Percentiles rank a stretch among this genome's conserved stretches.
These are phyloP conservation scores for Oligia strigilis DNA, from an alignment of 2,888 invertebrate species.

Conservation along the genomic window DNA sequence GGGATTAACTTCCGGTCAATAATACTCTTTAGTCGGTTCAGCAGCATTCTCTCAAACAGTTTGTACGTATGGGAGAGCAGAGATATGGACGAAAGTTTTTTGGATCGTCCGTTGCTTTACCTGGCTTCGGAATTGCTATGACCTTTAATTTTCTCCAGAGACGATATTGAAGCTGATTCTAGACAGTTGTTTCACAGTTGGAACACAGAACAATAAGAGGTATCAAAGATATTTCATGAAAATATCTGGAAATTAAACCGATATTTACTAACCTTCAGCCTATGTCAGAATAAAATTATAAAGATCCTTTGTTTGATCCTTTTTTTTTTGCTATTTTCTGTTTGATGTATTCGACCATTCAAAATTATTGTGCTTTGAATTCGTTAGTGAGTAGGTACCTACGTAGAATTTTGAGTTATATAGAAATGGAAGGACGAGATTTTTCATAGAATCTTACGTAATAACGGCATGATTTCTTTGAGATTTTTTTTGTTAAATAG, in stretches of 20 bases:
- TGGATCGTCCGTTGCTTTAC: too few species aligned
- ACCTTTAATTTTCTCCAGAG: too few species aligned
- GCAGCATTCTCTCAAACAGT: too few species aligned
- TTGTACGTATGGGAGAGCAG: too few species aligned
- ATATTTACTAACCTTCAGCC: constrained; percentile 22
- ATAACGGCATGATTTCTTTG: neutral
- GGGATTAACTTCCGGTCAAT: too few species aligned
- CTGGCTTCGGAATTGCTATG: too few species aligned
- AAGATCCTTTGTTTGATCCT: constrained; percentile 39
- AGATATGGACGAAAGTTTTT: too few species aligned
- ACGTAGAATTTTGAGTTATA: neutral
- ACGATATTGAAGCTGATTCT: too few species aligned
- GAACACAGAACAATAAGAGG: constrained; percentile 30
- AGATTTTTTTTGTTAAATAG: too few species aligned
- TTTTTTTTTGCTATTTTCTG: constrained; percentile 15
- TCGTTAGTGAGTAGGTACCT: neutral
- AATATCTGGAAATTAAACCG: constrained; percentile 29
- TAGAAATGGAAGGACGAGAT: neutral
- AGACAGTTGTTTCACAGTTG: neutral
- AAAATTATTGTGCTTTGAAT: constrained; percentile 11
- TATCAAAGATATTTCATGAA: constrained; percentile 20
- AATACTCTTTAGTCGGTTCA: too few species aligned
- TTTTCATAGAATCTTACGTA: neutral
- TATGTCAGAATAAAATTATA: constrained; percentile 33
- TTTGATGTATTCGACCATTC: neutral